Conservation (phyloP, 2,113 vertebrate genomes). For the Solenodon paradoxus region DNA sequence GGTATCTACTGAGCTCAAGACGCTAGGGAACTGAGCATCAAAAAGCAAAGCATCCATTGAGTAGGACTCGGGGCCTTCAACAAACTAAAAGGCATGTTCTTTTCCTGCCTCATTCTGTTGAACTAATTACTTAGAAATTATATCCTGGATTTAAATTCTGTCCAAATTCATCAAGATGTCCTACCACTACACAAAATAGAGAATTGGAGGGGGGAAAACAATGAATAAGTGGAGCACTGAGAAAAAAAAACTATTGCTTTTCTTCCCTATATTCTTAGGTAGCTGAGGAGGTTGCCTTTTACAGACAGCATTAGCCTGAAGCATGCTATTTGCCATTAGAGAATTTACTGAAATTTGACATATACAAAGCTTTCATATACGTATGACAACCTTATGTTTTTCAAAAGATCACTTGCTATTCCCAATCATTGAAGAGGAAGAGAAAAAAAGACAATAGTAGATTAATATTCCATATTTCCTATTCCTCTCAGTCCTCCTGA, state of each 20-base stretch:
- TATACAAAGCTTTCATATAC: background rate
- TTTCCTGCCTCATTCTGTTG: constrained; percentile 5
- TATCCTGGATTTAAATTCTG: background rate
- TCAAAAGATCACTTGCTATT: background rate
- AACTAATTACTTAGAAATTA: constrained; percentile 66
- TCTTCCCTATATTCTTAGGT: constrained; percentile 15
- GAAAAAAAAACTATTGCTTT: background rate
- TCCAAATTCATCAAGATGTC: constrained; percentile 17
- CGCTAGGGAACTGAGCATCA: constrained; percentile 4
- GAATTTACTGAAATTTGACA: background rate
- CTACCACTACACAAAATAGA: constrained; percentile 31
- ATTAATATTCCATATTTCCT: background rate
- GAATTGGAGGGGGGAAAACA: background rate
- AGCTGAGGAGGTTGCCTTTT: background rate
- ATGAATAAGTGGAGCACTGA: background rate
- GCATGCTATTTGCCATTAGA: background rate
- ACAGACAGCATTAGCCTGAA: background rate
- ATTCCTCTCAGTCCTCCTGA: background rate
- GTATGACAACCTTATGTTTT: background rate
- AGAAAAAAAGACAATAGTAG: background rate
- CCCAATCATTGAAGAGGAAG: background rate
- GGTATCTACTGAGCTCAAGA: constrained; percentile 22
- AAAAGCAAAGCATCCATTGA: background rate
- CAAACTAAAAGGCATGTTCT: constrained; percentile 28
- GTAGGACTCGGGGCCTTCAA: background rate